Evolutionary conservation across 2,888 invertebrate species (phyloP).

Genomic region (Drosophila buzzatii): DNA sequence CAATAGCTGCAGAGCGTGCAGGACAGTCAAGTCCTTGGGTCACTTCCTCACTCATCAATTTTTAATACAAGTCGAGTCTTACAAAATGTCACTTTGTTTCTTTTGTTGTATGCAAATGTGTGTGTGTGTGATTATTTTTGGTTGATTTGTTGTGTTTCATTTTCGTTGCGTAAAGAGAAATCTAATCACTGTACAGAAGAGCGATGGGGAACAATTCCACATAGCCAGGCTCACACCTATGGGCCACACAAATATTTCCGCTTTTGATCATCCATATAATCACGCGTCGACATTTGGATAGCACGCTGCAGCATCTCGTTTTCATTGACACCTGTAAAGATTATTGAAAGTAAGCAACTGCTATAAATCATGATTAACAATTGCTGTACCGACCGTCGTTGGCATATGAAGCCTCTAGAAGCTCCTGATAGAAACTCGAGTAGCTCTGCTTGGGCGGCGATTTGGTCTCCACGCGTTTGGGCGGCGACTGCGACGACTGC

Average conservation of each 20-base stretch:
- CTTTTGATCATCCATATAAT: constrained; percentile 85
- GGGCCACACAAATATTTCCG: constrained; percentile 82
- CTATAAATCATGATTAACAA: neutral
- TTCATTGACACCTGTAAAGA: constrained; percentile 74
- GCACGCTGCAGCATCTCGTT: constrained; percentile 85
- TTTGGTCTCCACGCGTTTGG: constrained; percentile 57
- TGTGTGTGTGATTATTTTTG: constrained; percentile 31
- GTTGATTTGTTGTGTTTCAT: constrained; percentile 54
- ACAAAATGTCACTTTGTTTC: constrained; percentile 22
- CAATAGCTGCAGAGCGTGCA: constrained; percentile 9
- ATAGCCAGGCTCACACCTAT: constrained; percentile 46
- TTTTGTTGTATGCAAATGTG: constrained; percentile 8
- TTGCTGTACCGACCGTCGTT: constrained; percentile 78
- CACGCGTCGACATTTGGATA: constrained; percentile 85
- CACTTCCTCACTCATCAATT: constrained; percentile 61
- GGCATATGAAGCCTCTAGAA: constrained; percentile 85
- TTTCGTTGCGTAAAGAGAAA: constrained; percentile 65
- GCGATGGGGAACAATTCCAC: neutral
- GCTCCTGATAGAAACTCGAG: constrained; percentile 84
- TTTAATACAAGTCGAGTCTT: constrained; percentile 51
- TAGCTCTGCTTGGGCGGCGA: constrained; percentile 61
- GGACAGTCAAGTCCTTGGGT: constrained; percentile 14
- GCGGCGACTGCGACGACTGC: constrained; percentile 76
- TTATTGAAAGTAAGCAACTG: neutral
- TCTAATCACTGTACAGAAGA: constrained; percentile 70